Base-by-base conservation (phyloP, 2,113 vertebrate species). In the Danionella cerebrum region DNA sequence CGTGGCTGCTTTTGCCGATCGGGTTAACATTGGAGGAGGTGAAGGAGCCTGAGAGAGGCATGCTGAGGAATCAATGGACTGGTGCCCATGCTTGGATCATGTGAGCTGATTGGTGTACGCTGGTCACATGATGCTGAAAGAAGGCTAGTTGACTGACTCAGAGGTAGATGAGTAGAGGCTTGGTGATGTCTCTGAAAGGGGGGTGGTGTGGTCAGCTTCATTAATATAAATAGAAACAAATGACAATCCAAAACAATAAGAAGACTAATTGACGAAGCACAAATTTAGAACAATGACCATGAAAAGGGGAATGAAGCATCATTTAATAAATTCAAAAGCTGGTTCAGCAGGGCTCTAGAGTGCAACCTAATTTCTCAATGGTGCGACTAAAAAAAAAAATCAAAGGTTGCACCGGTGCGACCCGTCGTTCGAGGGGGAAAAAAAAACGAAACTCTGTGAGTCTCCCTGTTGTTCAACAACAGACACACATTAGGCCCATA, bases 171-270 rank as follows among this genome's bases (percentile, higher is more conserved):
- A 98, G 95, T 93, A 98, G 92, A 94, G 91, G 95, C 94, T 92
- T 97, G 95, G 95, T 96, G 95, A 93, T 95, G 95, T 95, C 95
- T 98, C 96, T 98, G 96, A 91, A 98, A 98, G 91, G 95, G 96
- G 94, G 92, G 58, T 60, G 39, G 60, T 42, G 60, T 63, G 93
- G 95, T 98, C 94, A 97, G 92, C 95, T 97, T 98, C 96, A 97
- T 98, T 95, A 98, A 96, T 91, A 79, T 84, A 95, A 86, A 96
- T 53, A 53, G 92, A 91, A 47, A n/a, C n/a, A 65, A 70, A 76
- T 64, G 90, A 95, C 90, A n/a, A 86, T 82, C 82, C 84, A 38
- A 92, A 87, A 89, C 89, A 64, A 60, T 88, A 80, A 77, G 88
- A 91, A 89, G 91, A 88, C 88, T 87, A 44, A 21, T 52, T 67